Base-by-base conservation (phyloP, 2,888 invertebrate species). In the Harpalus rufipes region DNA sequence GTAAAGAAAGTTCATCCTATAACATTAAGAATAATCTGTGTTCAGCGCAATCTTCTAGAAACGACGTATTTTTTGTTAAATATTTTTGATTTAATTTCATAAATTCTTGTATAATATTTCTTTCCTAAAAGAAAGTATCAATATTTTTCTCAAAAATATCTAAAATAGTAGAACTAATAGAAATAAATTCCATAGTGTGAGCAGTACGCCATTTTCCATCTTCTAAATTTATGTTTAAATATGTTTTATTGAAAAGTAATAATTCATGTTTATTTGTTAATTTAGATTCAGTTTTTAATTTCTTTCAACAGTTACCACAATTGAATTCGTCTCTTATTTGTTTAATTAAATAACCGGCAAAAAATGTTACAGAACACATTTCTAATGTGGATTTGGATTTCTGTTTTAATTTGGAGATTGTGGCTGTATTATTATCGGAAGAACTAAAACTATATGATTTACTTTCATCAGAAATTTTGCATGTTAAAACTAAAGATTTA, bases 341-440 rank as follows among this genome's bases (percentile, higher is more conserved):
- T 85, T 86, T 87, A 32, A 81, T 86, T 14, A 87, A 81, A 84
- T 86, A 87, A 39, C 87, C 87, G 81, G 87, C 86, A 86, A 87
- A 87, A 85, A 87, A 87, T 44, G 85, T 86, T 51, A 86, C 83
- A 3, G 86, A 80, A 86, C 87, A 87, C 44, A 56, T 58, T 86
- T 87, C 87, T 32, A 86, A 59, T 7, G 85, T 82, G 68, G 68
- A 8, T 44, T 44, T 44, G 7, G 5, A 21, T 21, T 21, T 21
- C 21, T 21, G 44, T 44, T 44, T 44, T 44, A 44, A 44, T 44
- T 44, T 44, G 7, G 44, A 21, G 1, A 1, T 21, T 21, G 21
- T 21, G 21, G 21, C 21, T 21, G 21, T 21, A 21, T 21, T 21
- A 44, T 44, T 3, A 58, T 59, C 18, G 10, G 18, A 56, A 10